phyloP scores from a whole-genome alignment of 1,140 invertebrate species.

The Vanessa atalanta region DNA sequence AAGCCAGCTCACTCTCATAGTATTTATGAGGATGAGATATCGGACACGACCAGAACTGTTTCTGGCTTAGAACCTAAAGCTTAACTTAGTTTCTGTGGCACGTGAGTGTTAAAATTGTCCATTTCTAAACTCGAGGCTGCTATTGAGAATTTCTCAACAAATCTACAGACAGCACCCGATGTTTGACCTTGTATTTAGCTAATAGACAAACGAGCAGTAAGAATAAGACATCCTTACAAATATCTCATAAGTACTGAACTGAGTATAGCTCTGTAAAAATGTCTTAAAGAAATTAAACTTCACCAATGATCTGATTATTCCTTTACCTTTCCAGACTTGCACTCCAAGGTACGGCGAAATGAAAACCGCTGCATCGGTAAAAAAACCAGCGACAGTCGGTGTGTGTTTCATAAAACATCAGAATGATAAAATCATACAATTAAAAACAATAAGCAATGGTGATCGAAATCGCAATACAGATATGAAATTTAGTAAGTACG shows the following conservation, averaged over 20 bases:
- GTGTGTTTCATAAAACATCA: constrained; percentile 4
- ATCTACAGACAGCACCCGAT: no score
- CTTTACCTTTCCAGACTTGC: constrained; percentile 43
- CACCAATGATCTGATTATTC: not conserved
- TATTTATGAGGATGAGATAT: no score
- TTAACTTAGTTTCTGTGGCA: no score
- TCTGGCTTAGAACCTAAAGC: no score
- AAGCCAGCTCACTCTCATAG: no score
- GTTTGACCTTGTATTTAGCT: no score
- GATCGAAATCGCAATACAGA: not conserved
- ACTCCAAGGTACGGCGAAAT: constrained; percentile 38
- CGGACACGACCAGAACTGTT: no score
- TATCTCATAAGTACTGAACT: not conserved
- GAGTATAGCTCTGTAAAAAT: not conserved
- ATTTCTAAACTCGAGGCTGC: no score
- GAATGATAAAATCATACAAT: not conserved
- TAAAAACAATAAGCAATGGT: not conserved
- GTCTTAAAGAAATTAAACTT: not conserved
- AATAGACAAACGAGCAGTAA: no score
- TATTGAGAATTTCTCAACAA: no score
- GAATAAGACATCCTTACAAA: no score
- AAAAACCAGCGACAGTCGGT: not conserved
- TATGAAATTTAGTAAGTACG: constrained; percentile 3
- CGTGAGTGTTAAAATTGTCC: no score
- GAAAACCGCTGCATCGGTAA: not conserved